Base-by-base conservation (phyloP, 2,113 vertebrate genomes). In the Cettia cetti region DNA sequence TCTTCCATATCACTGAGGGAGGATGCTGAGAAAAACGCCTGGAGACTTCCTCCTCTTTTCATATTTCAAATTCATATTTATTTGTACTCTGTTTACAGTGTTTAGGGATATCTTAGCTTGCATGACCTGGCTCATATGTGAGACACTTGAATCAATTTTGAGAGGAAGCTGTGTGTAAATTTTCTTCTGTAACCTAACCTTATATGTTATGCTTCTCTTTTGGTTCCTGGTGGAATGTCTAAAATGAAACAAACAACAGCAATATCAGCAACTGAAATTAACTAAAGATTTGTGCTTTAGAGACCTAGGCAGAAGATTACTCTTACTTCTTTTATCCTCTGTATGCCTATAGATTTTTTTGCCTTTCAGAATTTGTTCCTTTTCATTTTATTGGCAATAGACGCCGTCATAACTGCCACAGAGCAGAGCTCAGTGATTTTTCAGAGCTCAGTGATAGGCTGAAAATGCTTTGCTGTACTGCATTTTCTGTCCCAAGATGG, bases 371-470 rank as follows among this genome's bases (percentile, higher is more conserved):
- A 91, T 86, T 77, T 74, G 78, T 82, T 92, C 40, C 35, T 78
- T 89, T 80, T 76, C 13, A 2, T 77, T 97, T 95, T 95, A 96
- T 92, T 95, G 85, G 71, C 87, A 90, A 52, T 83, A 96, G 85
- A 64, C 83, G 82, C 30, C 42, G 50, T 74, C 59, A 33, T 95
- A 90, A 87, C 56, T 64, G 89, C 47, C 59, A 66, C 68, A 75
- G 64, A 95, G 28, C 22, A 95, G 59, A 93, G 47, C 86, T 93
- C 88, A 65, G 86, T 76, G 44, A 37, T 83, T 90, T 89, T 86
- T 94, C 71, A 86, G 52, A 68, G 54, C n/a, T n/a, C n/a, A n/a
- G n/a, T n/a, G n/a, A n/a, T n/a, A n/a, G n/a, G n/a, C n/a, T n/a
- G n/a, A n/a, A n/a, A n/a, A 81, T 93, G 56, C 30, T 92, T 93